A percentile compares a stretch with the other conserved stretches of the same genome.
phyloP scores from a whole-genome alignment of 30 jellyfish, hydroid and myxozoan genomes.

The Aurelia sp. region DNA sequence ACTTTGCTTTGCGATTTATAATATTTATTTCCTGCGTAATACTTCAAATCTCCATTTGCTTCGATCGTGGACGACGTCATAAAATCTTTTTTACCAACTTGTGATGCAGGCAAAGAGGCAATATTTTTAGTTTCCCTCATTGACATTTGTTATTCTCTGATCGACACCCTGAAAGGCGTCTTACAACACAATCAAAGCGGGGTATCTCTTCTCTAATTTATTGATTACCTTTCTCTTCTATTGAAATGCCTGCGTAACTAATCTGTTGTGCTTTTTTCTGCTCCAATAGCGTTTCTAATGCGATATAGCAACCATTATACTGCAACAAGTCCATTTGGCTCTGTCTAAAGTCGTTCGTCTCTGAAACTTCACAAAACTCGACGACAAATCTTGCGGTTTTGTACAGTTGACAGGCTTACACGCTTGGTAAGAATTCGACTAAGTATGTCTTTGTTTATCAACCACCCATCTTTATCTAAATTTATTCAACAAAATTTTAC shows the following conservation, averaged over 20 bases:
- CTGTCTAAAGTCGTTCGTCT: neutral
- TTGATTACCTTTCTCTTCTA: conserved; percentile 22
- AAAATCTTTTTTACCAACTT: conserved; percentile 15
- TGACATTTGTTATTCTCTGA: conserved; percentile 47
- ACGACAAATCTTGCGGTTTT: conserved; percentile 27
- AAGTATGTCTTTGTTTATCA: conserved; percentile 5
- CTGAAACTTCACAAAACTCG: neutral
- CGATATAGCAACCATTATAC: conserved; percentile 11
- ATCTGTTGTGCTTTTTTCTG: conserved; percentile 1
- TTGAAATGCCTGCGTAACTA: conserved; percentile 27
- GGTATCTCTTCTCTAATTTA: conserved; percentile 28
- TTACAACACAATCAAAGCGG: conserved; percentile 62
- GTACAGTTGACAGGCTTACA: conserved; percentile 64
- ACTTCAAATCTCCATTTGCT: conserved; percentile 1
- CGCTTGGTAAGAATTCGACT: conserved; percentile 59
- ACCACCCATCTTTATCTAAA: conserved; percentile 13
- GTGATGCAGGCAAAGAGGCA: conserved; percentile 14
- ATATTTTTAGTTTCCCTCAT: conserved; percentile 30
- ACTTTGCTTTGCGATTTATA: conserved; percentile 29
- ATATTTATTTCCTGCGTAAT: conserved; percentile 24
- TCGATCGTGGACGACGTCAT: neutral
- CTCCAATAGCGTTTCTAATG: conserved; percentile 44
- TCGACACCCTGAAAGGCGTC: conserved; percentile 54
- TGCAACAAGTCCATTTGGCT: neutral
- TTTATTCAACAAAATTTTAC: conserved; percentile 19